Evolutionary conservation across 2,797 vertebrate genomes (phyloP).

Genomic region (Lepus oiostolus): DNA sequence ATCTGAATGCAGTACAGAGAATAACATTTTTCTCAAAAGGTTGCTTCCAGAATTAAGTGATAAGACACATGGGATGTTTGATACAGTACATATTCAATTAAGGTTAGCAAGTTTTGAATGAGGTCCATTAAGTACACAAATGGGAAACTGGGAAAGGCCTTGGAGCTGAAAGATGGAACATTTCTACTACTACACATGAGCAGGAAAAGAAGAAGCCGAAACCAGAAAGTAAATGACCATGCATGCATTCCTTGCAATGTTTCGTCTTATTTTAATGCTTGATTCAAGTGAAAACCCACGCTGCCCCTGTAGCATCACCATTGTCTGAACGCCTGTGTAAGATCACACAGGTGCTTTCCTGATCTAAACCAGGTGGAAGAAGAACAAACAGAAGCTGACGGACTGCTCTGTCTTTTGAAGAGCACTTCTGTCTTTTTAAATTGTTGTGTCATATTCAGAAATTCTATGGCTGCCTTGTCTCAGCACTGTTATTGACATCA

Average conservation of each 20-base stretch:
- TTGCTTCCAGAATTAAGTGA: neutral
- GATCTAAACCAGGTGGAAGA: neutral
- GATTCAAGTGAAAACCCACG: neutral
- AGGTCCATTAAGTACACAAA: neutral
- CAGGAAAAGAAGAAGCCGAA: neutral
- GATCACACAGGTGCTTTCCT: neutral
- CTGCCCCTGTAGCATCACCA: neutral
- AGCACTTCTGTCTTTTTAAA: neutral
- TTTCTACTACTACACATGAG: neutral
- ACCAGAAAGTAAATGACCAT: neutral
- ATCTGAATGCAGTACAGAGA: neutral
- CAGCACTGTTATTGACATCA: neutral
- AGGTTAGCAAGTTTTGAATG: neutral
- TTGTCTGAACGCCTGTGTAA: neutral
- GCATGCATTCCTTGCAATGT: neutral
- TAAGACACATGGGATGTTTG: neutral
- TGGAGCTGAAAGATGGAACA: neutral
- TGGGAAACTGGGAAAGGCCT: neutral
- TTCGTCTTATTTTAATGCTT: neutral
- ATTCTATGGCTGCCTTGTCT: neutral
- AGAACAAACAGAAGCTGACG: neutral
- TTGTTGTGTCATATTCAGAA: neutral
- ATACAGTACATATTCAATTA: neutral
- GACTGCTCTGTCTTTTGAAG: neutral
- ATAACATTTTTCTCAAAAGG: neutral